Percentiles rank a stretch among this genome's conserved stretches.
Conservation (phyloP, 2,888 invertebrate genomes). For the Sarcophaga caerulescens region DNA sequence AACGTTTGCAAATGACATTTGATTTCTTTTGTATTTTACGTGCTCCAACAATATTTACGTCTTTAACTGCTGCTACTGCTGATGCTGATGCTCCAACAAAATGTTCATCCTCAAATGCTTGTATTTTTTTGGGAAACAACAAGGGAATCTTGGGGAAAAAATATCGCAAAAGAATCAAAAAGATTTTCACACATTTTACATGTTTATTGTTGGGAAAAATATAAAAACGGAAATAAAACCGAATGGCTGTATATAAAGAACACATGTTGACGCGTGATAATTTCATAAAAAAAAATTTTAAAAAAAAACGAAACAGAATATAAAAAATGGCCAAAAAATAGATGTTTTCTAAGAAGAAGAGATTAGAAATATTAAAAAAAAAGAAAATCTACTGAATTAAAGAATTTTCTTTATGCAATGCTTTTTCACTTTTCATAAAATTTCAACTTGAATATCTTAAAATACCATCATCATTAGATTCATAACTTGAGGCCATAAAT, state of each 20-base stretch:
- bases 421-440: no score
- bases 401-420: no score
- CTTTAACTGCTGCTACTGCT: constrained; percentile 14
- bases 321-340: neutral
- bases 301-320: neutral
- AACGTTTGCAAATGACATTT: constrained; percentile 74
- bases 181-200: constrained; percentile 48
- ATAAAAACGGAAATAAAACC: constrained; percentile 20
- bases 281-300: neutral
- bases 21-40: constrained; percentile 70
- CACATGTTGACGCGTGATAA: constrained; percentile 66
- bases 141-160: neutral
- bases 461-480: constrained; percentile 9
- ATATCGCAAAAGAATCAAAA: constrained; percentile 3
- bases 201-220: constrained; percentile 30
- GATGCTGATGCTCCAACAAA: neutral
- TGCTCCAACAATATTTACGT: constrained; percentile 39
- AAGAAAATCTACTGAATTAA: no score
- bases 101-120: constrained; percentile 6
- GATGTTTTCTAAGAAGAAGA: neutral
- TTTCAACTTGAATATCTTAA: no score
- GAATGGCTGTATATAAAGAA: constrained; percentile 24
- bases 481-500: constrained; percentile 32
- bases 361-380: no score
- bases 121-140: neutral